phyloP scores from a whole-genome alignment of 2,888 invertebrate genomes.

The Stenodema calcarata region DNA sequence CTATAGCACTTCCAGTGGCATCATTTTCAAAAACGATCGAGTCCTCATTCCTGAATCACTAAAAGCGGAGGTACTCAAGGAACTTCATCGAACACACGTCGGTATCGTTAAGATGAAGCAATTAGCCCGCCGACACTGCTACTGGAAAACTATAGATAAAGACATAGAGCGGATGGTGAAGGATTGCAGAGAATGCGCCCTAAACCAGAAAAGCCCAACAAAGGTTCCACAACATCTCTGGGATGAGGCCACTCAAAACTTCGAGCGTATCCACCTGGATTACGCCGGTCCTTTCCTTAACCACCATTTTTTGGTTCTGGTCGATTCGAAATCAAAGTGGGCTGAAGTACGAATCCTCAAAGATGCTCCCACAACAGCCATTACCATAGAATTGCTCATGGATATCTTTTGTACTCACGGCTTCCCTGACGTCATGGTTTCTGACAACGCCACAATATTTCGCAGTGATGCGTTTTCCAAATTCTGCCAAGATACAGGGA shows the following conservation, averaged over 20 bases:
- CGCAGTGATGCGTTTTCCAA: slow-evolving; percentile 43
- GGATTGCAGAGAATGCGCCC: slow-evolving; percentile 51
- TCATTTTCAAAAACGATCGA: slow-evolving; percentile 50
- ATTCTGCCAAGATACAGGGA: slow-evolving; percentile 50
- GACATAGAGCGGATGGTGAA: slow-evolving; percentile 57
- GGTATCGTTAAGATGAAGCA: slow-evolving; percentile 58
- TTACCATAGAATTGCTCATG: slow-evolving; percentile 36
- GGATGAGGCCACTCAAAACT: slow-evolving; percentile 47
- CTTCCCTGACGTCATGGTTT: slow-evolving; percentile 45
- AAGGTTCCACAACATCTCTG: background rate
- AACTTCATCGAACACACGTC: slow-evolving; percentile 49
- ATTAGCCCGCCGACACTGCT: slow-evolving; percentile 57
- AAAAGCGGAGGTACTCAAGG: slow-evolving; percentile 48
- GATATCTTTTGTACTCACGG: slow-evolving; percentile 52
- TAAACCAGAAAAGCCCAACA: background rate
- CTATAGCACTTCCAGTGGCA: background rate
- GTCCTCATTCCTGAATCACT: slow-evolving; percentile 52
- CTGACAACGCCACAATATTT: slow-evolving; percentile 55
- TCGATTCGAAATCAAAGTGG: slow-evolving; percentile 54
- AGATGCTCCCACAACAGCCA: slow-evolving; percentile 33
- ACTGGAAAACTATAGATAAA: slow-evolving; percentile 57
- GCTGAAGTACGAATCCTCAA: background rate
- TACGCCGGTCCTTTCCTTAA: slow-evolving; percentile 56
- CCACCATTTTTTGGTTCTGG: slow-evolving; percentile 54
- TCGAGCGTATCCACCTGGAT: slow-evolving; percentile 56